Percentiles rank a stretch among this genome's conserved stretches.
Evolutionary conservation across 2,113 vertebrate species (phyloP).

Genomic region (Oncorhynchus kisutch): DNA sequence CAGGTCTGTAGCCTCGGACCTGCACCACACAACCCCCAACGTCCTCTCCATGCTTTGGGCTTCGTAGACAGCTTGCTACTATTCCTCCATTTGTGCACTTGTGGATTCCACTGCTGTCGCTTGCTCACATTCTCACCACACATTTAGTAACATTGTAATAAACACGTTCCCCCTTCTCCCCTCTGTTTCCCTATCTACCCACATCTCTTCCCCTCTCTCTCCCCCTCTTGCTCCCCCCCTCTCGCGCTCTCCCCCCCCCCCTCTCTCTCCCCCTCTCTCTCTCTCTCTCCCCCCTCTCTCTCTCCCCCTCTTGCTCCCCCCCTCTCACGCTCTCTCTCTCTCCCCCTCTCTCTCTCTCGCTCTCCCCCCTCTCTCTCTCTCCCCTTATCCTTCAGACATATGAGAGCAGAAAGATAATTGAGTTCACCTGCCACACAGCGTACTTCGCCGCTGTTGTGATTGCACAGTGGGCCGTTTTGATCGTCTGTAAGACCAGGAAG

Average conservation of each 20-base stretch:
- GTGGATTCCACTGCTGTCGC: no score
- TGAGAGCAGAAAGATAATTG: constrained; percentile 88
- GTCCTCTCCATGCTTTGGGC: no score
- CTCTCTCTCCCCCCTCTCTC: fast-evolving
- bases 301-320: fast-evolving
- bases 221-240: not conserved
- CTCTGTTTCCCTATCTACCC: not conserved
- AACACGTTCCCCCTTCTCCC: not conserved
- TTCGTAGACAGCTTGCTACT: no score
- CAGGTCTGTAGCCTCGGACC: no score
- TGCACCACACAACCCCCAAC: no score
- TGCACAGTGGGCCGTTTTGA: constrained; percentile 90
- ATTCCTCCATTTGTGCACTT: no score
- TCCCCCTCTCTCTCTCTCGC: not conserved
- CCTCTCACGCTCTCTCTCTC: not conserved
- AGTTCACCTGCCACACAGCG: constrained; percentile 91
- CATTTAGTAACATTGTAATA: not conserved
- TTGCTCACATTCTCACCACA: no score
- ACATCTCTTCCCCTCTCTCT: not conserved
- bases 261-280: not conserved
- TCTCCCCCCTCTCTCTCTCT: not conserved
- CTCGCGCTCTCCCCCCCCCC: no score
- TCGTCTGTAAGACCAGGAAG: constrained; percentile 91
- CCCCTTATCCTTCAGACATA: constrained; percentile 75
- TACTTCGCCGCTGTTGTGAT: constrained; percentile 90